A percentile compares a stretch with the other conserved stretches of the same genome.
phyloP scores from a whole-genome alignment of 2,113 vertebrate genomes.

The Scomber colias region DNA sequence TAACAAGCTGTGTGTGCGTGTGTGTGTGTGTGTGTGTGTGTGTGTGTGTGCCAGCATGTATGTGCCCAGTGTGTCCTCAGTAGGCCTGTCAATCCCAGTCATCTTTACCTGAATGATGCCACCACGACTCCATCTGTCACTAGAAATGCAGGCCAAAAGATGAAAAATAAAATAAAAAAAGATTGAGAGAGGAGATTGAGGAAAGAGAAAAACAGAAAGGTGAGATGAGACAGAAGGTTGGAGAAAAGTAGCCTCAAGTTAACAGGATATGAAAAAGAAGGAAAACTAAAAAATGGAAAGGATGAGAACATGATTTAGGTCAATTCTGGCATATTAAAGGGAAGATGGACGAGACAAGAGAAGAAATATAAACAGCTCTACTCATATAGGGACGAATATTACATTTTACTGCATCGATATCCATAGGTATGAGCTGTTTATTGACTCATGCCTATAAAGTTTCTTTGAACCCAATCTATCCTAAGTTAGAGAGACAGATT shows the following conservation, averaged over 20 bases:
- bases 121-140: slow-evolving; percentile 71
- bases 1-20: slow-evolving; percentile 4
- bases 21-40: not conserved
- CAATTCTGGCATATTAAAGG: slow-evolving; percentile 1
- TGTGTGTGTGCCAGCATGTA: slow-evolving; percentile 14
- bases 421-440: slow-evolving; percentile 55
- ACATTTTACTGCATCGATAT: slow-evolving; percentile 27
- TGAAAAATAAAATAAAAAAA: slow-evolving; percentile 29
- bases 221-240: not conserved
- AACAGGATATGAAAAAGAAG: slow-evolving; percentile 1
- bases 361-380: slow-evolving; percentile 18
- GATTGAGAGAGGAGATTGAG: not conserved
- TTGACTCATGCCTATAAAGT: slow-evolving; percentile 39
- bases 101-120: slow-evolving; percentile 70
- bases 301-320: not conserved
- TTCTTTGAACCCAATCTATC: slow-evolving; percentile 41
- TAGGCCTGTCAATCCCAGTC: slow-evolving; percentile 72
- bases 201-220: not conserved
- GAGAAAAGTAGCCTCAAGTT: not conserved
- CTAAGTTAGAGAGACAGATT: slow-evolving; percentile 25
- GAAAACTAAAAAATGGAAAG: not conserved
- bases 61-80: slow-evolving; percentile 57
- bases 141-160: slow-evolving; percentile 39
- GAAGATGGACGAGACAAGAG: slow-evolving; percentile 6
- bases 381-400: slow-evolving; percentile 37